Conservation (phyloP, 2,113 vertebrate genomes). For the Panthera tigris region DNA sequence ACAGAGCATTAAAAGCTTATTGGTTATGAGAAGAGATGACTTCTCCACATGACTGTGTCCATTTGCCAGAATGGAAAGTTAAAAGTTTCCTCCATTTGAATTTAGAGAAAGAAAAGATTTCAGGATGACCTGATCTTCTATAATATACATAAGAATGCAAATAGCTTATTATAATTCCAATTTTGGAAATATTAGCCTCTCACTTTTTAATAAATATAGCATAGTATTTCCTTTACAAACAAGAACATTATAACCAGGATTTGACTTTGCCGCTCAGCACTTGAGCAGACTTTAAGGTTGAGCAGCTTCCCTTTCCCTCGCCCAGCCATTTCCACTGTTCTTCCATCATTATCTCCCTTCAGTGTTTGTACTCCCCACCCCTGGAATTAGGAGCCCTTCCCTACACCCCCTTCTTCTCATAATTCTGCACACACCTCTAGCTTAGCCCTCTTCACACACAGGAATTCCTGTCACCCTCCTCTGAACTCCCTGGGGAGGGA, state of each 20-base stretch:
- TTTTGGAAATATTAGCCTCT: background rate
- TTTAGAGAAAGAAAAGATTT: constrained; percentile 33
- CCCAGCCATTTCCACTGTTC: background rate
- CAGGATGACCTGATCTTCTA: background rate
- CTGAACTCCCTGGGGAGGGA: background rate
- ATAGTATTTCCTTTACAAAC: background rate
- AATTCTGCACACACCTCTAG: background rate
- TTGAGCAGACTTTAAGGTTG: background rate
- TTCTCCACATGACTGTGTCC: background rate
- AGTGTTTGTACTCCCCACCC: background rate
- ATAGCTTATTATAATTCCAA: constrained; percentile 8
- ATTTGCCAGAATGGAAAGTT: background rate
- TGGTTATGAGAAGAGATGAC: background rate
- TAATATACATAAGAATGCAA: background rate
- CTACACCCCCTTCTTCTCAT: background rate
- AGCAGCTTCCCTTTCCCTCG: background rate
- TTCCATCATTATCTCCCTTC: background rate
- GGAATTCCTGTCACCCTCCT: background rate
- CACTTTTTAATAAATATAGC: background rate
- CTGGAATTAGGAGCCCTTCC: background rate
- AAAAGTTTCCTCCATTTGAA: background rate
- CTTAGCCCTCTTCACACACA: background rate
- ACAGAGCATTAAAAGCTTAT: background rate
- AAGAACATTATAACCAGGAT: background rate
- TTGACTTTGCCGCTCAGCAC: background rate